Percentiles rank a stretch among this genome's conserved stretches.
Evolutionary conservation across 2,113 vertebrate species (phyloP).

Genomic region (Leucosticte australis): DNA sequence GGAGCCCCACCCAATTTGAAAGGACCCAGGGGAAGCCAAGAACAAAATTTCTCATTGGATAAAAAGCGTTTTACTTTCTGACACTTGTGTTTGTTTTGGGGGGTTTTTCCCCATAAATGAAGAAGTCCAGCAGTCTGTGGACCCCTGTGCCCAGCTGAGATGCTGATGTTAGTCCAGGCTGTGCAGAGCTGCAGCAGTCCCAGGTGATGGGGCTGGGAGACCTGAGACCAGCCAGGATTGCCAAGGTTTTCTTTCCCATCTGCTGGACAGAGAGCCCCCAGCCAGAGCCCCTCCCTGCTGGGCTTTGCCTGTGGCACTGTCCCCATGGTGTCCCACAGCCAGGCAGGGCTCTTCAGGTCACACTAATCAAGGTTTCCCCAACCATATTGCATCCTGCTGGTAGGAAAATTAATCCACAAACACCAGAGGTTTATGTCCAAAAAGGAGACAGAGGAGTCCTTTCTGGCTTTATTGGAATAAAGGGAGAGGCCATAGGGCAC

Average conservation of each 20-base stretch:
- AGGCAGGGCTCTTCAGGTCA: neutral
- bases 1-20: neutral
- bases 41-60: neutral
- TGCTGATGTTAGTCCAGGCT: neutral
- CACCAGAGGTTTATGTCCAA: too few species aligned
- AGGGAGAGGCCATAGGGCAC: too few species aligned
- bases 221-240: fast-evolving
- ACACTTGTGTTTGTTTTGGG: fast-evolving
- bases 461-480: too few species aligned
- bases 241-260: neutral
- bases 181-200: neutral
- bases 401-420: too few species aligned
- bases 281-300: neutral
- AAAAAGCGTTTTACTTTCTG: neutral
- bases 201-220: neutral
- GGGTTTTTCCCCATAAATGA: neutral
- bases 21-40: neutral
- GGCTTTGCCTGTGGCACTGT: neutral
- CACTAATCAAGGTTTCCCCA: neutral
- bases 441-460: too few species aligned
- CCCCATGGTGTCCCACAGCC: neutral
- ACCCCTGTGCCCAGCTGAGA: fast-evolving
- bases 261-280: neutral
- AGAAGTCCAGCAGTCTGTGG: neutral
- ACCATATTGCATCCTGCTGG: neutral